Conservation (phyloP, 2,888 invertebrate species). For the Drosophila trichaetosa region DNA sequence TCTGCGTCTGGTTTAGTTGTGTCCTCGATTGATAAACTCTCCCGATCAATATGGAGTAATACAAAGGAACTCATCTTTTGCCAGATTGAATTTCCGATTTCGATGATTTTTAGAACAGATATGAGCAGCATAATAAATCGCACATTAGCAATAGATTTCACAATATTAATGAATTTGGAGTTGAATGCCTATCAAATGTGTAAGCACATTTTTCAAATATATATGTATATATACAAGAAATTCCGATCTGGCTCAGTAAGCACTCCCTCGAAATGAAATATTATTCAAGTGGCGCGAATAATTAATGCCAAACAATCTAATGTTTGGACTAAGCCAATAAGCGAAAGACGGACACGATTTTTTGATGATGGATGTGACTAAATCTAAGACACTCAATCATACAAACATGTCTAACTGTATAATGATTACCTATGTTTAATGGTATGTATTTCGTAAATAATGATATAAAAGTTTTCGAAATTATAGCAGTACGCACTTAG, state of each 20-base stretch:
- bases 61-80: neutral
- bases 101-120: neutral
- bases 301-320: neutral
- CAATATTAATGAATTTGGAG: neutral
- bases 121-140: neutral
- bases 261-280: neutral
- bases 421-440: neutral
- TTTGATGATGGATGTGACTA: neutral
- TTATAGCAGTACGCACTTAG: conserved; percentile 27
- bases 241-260: neutral
- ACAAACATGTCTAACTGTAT: neutral
- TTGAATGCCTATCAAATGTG: neutral
- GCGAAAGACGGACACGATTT: neutral
- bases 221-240: neutral
- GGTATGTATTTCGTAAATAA: neutral
- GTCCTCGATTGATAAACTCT: neutral
- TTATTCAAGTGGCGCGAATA: neutral
- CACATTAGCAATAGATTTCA: neutral
- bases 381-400: neutral
- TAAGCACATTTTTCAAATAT: neutral
- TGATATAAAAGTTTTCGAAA: conserved; percentile 25
- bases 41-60: neutral
- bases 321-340: neutral
- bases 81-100: neutral
- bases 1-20: neutral